phyloP scores from a whole-genome alignment of 2,888 invertebrate species.

The Leptinotarsa peninsularis region DNA sequence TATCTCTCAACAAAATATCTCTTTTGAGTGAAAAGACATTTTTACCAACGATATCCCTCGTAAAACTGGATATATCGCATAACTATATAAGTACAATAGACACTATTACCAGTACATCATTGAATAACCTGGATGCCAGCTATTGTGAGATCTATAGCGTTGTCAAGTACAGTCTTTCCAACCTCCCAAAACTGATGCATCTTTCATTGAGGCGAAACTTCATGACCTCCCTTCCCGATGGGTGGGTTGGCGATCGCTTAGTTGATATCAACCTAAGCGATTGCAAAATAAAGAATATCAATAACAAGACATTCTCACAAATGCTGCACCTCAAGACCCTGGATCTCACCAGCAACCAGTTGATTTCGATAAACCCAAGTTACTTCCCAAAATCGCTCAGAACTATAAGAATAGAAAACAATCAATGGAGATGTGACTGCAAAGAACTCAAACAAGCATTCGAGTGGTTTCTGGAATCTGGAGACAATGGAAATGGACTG shows the following conservation, averaged over 20 bases:
- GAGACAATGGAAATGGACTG: constrained; percentile 64
- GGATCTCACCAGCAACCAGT: constrained; percentile 78
- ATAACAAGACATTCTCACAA: constrained; percentile 73
- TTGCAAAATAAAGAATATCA: constrained; percentile 73
- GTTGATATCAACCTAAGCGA: constrained; percentile 72
- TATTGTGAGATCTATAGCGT: constrained; percentile 75
- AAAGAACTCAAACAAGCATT: constrained; percentile 73
- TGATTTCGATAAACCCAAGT: constrained; percentile 72
- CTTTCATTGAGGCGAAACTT: constrained; percentile 77
- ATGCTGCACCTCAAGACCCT: constrained; percentile 73
- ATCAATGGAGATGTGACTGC: constrained; percentile 84
- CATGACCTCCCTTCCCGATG: constrained; percentile 72
- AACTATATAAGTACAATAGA: constrained; percentile 74
- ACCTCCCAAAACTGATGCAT: constrained; percentile 71
- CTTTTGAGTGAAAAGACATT: constrained; percentile 72
- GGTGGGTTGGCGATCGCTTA: constrained; percentile 72
- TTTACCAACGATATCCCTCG: constrained; percentile 71
- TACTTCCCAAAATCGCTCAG: constrained; percentile 72
- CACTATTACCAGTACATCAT: constrained; percentile 71
- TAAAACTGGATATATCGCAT: constrained; percentile 73
- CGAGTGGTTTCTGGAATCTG: constrained; percentile 72
- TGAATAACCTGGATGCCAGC: constrained; percentile 73
- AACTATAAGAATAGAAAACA: constrained; percentile 75
- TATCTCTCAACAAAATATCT: constrained; percentile 78
- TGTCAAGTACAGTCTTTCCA: constrained; percentile 70